Percentiles rank a stretch among this genome's conserved stretches.
phyloP scores from a whole-genome alignment of 2,888 invertebrate genomes.

The Pollenia griseotomentosa region DNA sequence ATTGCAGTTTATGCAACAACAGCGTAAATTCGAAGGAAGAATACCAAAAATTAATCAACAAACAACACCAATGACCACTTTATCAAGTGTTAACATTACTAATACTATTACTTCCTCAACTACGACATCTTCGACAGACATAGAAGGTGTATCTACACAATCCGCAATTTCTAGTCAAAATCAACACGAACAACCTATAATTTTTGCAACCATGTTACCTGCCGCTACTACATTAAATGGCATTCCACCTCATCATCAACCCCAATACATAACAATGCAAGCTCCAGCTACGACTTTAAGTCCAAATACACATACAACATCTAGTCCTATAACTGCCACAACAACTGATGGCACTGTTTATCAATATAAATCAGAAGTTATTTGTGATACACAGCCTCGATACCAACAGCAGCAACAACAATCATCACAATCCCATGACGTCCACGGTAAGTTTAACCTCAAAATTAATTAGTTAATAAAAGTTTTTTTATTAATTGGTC shows the following conservation, averaged over 20 bases:
- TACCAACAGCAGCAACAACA: constrained; percentile 76
- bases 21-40: constrained; percentile 84
- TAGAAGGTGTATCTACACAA: constrained; percentile 61
- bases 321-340: constrained; percentile 66
- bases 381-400: constrained; percentile 80
- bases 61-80: constrained; percentile 69
- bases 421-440: constrained; percentile 74
- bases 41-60: constrained; percentile 83
- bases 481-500: constrained; percentile 52
- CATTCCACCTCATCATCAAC: constrained; percentile 76
- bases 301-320: constrained; percentile 74
- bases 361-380: constrained; percentile 81
- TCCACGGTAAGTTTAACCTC: constrained; percentile 55
- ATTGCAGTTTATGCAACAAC: constrained; percentile 81
- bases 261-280: constrained; percentile 74
- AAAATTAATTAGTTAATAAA: constrained; percentile 33
- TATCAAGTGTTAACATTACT: constrained; percentile 51
- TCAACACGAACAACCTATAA: constrained; percentile 76
- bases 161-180: constrained; percentile 68
- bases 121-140: constrained; percentile 58
- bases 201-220: constrained; percentile 80
- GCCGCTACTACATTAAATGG: constrained; percentile 81
- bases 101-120: constrained; percentile 57
- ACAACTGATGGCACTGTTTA: constrained; percentile 81
- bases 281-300: constrained; percentile 74